Evolutionary conservation across 2,888 invertebrate species (phyloP).

Genomic region (Drosophila anomelani): DNA sequence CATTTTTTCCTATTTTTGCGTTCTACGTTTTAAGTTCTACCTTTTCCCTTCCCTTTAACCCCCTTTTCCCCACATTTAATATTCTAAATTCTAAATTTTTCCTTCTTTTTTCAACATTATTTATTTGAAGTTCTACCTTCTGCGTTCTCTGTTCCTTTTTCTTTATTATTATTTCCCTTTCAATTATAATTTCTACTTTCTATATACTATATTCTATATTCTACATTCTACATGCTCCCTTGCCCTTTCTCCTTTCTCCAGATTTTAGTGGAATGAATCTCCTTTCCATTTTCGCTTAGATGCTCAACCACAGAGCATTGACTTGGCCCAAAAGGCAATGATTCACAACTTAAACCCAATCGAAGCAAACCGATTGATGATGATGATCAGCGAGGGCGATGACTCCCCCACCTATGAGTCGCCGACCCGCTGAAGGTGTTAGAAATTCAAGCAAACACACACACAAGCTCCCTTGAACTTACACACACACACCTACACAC

Average conservation of each 20-base stretch:
- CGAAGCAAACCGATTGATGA: constrained; percentile 6
- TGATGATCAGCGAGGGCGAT: constrained; percentile 24
- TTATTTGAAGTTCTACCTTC: too few relatives aligned
- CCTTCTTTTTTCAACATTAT: too few relatives aligned
- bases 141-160: too few relatives aligned
- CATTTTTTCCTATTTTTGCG: too few relatives aligned
- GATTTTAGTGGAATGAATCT: not conserved
- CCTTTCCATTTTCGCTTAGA: constrained; percentile 25
- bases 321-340: constrained; percentile 47
- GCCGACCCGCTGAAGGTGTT: constrained; percentile 15
- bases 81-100: too few relatives aligned
- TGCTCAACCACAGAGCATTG: constrained; percentile 26
- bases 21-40: too few relatives aligned
- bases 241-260: not conserved
- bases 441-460: constrained; percentile 6
- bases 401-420: constrained; percentile 34
- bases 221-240: not conserved
- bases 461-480: not conserved
- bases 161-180: too few relatives aligned
- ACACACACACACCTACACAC: not conserved
- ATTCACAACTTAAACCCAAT: constrained; percentile 26
- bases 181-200: not conserved
- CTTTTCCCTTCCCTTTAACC: too few relatives aligned
- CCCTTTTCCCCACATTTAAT: too few relatives aligned
- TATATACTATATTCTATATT: not conserved